Evolutionary conservation across 2,888 invertebrate genomes (phyloP), one percentile per base, ranked within the genome.

Genomic region (Ornithoptera alexandrae): DNA sequence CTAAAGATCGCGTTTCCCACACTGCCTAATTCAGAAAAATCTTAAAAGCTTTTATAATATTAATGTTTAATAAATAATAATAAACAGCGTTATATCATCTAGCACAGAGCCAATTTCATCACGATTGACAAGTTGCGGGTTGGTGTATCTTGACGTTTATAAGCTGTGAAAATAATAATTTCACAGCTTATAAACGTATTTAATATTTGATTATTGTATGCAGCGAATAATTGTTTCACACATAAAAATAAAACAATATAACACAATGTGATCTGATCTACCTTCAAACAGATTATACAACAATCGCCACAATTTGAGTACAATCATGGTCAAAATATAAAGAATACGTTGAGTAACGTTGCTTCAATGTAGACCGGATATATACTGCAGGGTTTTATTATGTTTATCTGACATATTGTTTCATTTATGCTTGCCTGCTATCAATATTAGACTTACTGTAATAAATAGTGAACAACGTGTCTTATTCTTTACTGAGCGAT

Each of bases 251-350:
- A 56, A 36, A 64, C 57, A 60, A 59, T 36, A 46, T 64, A 63
- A 46, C 18, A 50, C 58, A 63, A 70, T 70, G 20, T 57, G 61
- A 64, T 67, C 46, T 20, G 57, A 70, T 70, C 67, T 65, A 70
- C 70, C 70, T 70, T 70, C 70, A 67, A 67, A 58, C 60, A 57
- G 64, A 67, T 64, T 67, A 62, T 50, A 22, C 30, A 65, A 70
- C 64, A 70, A 70, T 64, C 30, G 67, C 20, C 57, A 60, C 24
- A 18, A 46, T 53, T 50, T 46, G 30, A 42, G 24, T 62, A 42
- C 17, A n/a, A 71, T 72, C 72, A 72, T 46, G 72, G 69, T 46
- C 67, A 53, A 12, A 67, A 69, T 17, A 69, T 62, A 62, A 30
- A 56, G 66, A 60, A 70, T 72, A 74, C 67, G 70, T 62, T 50